phyloP scores from a whole-genome alignment of 2,113 vertebrate genomes.

The Urocynchramus pylzowi region DNA sequence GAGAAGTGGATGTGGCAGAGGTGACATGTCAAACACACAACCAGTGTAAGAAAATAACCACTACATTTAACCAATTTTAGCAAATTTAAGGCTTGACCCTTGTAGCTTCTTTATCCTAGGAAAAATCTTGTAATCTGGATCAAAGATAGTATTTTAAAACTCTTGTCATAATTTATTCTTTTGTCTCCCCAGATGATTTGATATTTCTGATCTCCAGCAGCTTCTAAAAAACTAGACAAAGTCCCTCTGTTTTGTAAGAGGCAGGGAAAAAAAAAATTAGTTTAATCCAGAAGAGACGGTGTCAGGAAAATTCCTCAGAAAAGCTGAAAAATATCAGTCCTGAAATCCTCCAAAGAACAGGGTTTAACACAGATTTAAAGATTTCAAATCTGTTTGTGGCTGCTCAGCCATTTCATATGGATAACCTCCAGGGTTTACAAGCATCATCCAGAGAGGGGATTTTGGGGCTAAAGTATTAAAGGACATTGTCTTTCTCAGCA shows the following conservation, averaged over 20 bases:
- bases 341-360: neutral
- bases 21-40: neutral
- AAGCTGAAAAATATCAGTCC: neutral
- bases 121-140: neutral
- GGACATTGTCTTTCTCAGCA: neutral
- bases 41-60: neutral
- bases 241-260: neutral
- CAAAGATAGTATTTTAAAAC: neutral
- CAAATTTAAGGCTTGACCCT: neutral
- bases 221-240: neutral
- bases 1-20: neutral
- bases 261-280: neutral
- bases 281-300: neutral
- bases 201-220: neutral
- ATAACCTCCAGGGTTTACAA: neutral
- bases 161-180: neutral
- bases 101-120: neutral
- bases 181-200: neutral
- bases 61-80: neutral
- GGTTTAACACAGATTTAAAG: neutral
- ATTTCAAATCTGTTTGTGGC: neutral
- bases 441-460: neutral
- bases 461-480: neutral
- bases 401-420: neutral
- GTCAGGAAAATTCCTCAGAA: neutral